A percentile compares a stretch with the other conserved stretches of the same genome.
These are phyloP conservation scores for Aplodontia rufa DNA, from an alignment of 2,113 vertebrate genomes.

Conservation along the genomic window DNA sequence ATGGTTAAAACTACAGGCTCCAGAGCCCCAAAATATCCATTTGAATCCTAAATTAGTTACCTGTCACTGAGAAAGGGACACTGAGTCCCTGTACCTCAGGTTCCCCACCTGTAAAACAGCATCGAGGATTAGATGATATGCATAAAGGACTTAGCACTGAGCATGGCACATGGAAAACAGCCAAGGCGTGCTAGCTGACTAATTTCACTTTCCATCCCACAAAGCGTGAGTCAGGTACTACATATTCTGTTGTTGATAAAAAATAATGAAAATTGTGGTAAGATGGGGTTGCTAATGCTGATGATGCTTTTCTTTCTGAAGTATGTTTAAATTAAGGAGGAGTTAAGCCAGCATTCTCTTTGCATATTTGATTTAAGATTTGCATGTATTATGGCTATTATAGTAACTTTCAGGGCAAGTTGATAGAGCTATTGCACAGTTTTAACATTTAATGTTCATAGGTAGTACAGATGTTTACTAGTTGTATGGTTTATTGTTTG, in stretches of 20 bases:
- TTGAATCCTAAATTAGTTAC: neutral
- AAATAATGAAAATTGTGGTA: fast-evolving
- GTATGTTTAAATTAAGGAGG: neutral
- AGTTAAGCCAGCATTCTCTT: neutral
- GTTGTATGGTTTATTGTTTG: slow-evolving; percentile 1
- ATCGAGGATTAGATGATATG: neutral
- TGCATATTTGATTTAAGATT: neutral
- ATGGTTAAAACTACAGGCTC: neutral
- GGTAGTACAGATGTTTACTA: neutral
- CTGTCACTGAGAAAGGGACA: neutral
- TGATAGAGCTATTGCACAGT: neutral
- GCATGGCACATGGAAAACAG: no score
- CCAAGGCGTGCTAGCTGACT: neutral
- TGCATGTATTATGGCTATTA: neutral
- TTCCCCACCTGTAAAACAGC: neutral
- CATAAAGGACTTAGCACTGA: neutral
- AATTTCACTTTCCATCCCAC: neutral
- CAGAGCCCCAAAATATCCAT: neutral
- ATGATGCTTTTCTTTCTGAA: neutral
- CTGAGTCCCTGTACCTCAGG: neutral
- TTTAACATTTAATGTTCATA: no score
- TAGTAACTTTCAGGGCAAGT: neutral
- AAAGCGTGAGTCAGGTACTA: neutral
- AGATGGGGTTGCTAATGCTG: neutral
- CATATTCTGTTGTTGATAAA: neutral